phyloP scores from a whole-genome alignment of 1,140 invertebrate genomes.

The Penaeus vannamei region DNA sequence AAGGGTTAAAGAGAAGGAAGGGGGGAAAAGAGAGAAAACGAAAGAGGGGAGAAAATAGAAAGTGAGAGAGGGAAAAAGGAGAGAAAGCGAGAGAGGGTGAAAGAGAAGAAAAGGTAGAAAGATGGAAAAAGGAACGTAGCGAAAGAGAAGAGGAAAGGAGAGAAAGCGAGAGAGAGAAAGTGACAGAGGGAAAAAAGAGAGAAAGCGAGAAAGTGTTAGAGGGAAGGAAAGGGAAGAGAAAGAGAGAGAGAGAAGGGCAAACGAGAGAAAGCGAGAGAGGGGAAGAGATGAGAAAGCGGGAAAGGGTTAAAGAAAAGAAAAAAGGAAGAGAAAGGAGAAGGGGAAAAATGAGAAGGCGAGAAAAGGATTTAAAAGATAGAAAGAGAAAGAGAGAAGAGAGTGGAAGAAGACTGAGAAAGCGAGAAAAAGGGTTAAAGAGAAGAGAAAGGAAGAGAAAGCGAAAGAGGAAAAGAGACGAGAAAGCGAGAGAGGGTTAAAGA shows the following conservation, averaged over 20 bases:
- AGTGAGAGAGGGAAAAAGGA: neutral
- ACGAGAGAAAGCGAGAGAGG: neutral
- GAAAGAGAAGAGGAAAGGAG: neutral
- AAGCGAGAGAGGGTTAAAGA: neutral
- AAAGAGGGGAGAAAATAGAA: no score
- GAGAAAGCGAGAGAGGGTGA: neutral
- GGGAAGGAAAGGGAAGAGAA: no score
- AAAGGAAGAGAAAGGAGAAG: conserved; percentile 5
- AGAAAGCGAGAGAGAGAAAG: no score
- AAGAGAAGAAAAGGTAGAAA: no score
- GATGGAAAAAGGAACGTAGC: neutral
- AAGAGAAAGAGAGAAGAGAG: no score
- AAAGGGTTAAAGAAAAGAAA: neutral
- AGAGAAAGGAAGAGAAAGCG: neutral
- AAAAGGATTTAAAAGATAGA: neutral
- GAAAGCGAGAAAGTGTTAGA: no score
- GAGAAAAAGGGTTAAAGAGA: no score
- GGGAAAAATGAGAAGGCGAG: neutral
- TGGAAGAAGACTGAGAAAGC: no score
- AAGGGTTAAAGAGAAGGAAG: neutral
- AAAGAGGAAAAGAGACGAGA: neutral
- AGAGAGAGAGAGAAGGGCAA: no score
- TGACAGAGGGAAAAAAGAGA: no score
- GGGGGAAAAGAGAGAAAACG: no score
- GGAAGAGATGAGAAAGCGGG: neutral